Base-by-base conservation (phyloP, 2,888 invertebrate genomes). In the Disparrhopalites patrizii region DNA sequence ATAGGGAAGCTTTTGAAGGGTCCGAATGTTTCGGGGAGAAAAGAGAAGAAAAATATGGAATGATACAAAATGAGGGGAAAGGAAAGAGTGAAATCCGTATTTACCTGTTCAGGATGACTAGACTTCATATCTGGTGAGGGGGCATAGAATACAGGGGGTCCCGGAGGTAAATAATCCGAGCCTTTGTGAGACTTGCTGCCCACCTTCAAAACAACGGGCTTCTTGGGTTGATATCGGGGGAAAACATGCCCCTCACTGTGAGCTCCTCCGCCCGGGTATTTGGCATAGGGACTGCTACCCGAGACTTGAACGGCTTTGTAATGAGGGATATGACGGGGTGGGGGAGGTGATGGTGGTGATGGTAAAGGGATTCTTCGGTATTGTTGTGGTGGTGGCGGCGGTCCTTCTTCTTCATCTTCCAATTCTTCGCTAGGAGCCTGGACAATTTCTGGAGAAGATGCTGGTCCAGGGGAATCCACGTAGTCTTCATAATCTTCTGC, bases 101-200 rank as follows among this genome's bases (percentile, higher is more conserved):
- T n/a, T 57, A 57, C 62, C 25, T 57, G 57, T 36, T 43, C 30
- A 18, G 62, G 62, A 15, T 65, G 64, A 67, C 60, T 64, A 62
- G 62, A 20, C 43, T 65, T 56, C 56, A 66, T 65, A 64, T 72
- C 73, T 50, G 73, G 73, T 33, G 73, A 73, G 47, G 73, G 73
- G 47, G 73, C 73, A 64, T 70, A 73, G 57, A 72, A 73, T 30
- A 70, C 68, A 61, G 71, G 71, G 47, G 73, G 73, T 31, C 69
- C 70, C 33, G 71, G 65, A 38, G 73, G 73, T 57, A 71, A 67
- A 36, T 68, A 40, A 50, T 62, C 40, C 7, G n/a, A 10, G 7
- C 28, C 20, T 50, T 67, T 71, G 55, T 64, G 56, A 58, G 62
- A n/a, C 23, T 60, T 64, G 7, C 40, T 65, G 36, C 71, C 69